A percentile compares a stretch with the other conserved stretches of the same genome.
These are phyloP conservation scores for Simalia tracyae DNA, from an alignment of 2,797 vertebrate genomes.

Conservation along the genomic window DNA sequence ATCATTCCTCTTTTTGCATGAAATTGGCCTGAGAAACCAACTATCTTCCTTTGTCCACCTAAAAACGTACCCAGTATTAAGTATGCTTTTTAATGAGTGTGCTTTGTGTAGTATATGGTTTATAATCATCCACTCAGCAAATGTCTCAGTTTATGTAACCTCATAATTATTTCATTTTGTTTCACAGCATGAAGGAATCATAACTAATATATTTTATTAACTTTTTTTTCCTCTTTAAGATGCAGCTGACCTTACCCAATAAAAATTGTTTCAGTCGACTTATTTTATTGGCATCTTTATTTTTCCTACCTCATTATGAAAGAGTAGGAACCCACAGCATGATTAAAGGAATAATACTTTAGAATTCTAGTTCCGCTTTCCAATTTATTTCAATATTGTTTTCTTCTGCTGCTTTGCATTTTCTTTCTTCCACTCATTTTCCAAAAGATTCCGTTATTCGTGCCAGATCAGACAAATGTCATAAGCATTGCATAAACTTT, in stretches of 20 bases:
- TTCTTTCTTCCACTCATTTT: neutral
- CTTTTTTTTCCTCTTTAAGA: neutral
- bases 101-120: neutral
- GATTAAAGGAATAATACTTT: neutral
- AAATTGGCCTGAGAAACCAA: neutral
- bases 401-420: neutral
- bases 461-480: neutral
- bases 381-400: neutral
- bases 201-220: neutral
- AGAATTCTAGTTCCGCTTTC: neutral
- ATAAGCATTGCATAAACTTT: neutral
- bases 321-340: neutral
- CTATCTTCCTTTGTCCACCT: neutral
- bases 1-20: neutral
- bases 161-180: conserved; percentile 19
- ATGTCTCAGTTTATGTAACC: conserved; percentile 6
- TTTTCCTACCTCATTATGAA: neutral
- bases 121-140: conserved; percentile 11
- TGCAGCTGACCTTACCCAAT: neutral
- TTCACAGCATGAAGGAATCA: conserved; percentile 6
- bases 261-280: neutral
- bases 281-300: neutral
- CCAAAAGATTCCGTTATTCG: neutral
- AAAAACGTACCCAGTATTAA: neutral
- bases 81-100: neutral